Percentiles rank a stretch among this genome's conserved stretches.
phyloP scores from a whole-genome alignment of 2,888 invertebrate genomes.

The Apamea crenata region DNA sequence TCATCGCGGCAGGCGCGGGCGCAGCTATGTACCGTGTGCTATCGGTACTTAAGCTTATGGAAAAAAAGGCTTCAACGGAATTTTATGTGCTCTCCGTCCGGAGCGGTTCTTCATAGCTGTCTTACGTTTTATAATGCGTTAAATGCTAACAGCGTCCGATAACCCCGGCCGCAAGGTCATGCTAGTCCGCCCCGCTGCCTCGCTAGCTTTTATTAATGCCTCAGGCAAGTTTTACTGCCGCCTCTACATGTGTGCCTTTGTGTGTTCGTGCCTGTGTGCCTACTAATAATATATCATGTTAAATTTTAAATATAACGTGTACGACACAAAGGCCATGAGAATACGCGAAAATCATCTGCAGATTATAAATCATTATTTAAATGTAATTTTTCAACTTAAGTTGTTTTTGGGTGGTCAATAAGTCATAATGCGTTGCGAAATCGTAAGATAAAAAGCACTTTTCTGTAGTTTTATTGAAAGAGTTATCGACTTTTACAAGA shows the following conservation, averaged over 20 bases:
- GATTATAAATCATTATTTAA: conserved; percentile 25
- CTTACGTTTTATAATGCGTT: conserved; percentile 86
- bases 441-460: neutral
- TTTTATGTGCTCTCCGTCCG: conserved; percentile 84
- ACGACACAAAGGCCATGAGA: conserved; percentile 36
- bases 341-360: conserved; percentile 36
- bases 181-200: conserved; percentile 78
- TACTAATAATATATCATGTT: conserved; percentile 56
- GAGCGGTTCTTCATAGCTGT: conserved; percentile 88
- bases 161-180: conserved; percentile 88
- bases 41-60: conserved; percentile 82
- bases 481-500: neutral
- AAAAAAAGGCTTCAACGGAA: conserved; percentile 89
- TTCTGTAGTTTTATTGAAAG: neutral
- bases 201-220: conserved; percentile 79
- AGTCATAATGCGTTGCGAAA: conserved; percentile 13
- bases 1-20: conserved; percentile 65
- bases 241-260: conserved; percentile 63
- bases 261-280: conserved; percentile 58
- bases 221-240: conserved; percentile 76
- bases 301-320: conserved; percentile 43
- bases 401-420: neutral
- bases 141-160: conserved; percentile 89
- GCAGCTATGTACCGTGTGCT: conserved; percentile 81
- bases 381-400: conserved; percentile 32